Evolutionary conservation across 2,888 invertebrate species (phyloP).

Genomic region (Plemyria rubiginata): DNA sequence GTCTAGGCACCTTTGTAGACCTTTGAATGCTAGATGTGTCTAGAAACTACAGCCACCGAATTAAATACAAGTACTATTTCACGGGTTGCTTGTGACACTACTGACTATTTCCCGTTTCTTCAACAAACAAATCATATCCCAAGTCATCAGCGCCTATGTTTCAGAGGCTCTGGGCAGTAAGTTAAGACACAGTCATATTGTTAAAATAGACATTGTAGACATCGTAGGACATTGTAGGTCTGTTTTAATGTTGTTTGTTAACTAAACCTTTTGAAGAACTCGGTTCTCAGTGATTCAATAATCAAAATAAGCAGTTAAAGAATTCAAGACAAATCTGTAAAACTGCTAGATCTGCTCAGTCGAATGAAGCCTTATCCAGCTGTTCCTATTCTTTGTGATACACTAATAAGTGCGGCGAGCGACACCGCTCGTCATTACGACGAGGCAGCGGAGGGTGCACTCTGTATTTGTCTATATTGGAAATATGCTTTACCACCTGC

Average conservation of each 20-base stretch:
- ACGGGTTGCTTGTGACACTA: too few relatives aligned
- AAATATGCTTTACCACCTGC: constrained; percentile 41
- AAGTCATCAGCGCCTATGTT: too few relatives aligned
- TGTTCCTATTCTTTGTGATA: constrained; percentile 17
- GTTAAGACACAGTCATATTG: too few relatives aligned
- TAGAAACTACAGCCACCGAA: constrained; percentile 2
- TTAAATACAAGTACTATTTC: background rate
- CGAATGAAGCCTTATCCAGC: constrained; percentile 29
- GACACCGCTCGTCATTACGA: constrained; percentile 62
- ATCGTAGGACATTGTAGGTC: too few relatives aligned
- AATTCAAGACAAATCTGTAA: background rate
- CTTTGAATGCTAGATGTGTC: constrained; percentile 25
- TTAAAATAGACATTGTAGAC: too few relatives aligned
- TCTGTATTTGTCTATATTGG: constrained; percentile 37
- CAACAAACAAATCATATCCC: too few relatives aligned
- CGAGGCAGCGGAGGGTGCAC: constrained; percentile 32
- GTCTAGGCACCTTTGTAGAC: constrained; percentile 63
- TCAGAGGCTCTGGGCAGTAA: too few relatives aligned
- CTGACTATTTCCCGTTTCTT: too few relatives aligned
- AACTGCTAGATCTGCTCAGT: background rate
- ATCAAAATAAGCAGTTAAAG: background rate
- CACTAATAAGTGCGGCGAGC: constrained; percentile 68
- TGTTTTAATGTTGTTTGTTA: too few relatives aligned
- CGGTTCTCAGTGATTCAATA: too few relatives aligned
- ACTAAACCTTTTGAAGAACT: too few relatives aligned